Conservation (phyloP, 2,797 vertebrate genomes). For the Macropus fuliginosus region DNA sequence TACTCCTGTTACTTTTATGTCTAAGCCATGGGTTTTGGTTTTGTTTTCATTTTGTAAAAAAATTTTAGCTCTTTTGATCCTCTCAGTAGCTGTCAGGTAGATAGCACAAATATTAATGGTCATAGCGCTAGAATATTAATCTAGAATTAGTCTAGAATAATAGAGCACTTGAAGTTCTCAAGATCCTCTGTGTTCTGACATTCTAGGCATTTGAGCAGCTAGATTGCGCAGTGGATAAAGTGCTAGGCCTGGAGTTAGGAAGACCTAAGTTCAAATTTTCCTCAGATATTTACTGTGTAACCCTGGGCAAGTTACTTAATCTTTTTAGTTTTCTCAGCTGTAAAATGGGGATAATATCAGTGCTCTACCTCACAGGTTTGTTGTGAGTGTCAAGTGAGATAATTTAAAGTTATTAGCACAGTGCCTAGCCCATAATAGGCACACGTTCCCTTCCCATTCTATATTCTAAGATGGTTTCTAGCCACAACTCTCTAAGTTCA, state of each 20-base stretch:
- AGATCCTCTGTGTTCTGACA: neutral
- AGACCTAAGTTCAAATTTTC: neutral
- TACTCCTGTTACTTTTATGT: neutral
- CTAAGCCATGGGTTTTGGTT: neutral
- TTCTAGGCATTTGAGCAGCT: neutral
- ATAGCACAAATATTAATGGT: neutral
- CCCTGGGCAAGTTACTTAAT: neutral
- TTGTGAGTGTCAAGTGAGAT: neutral
- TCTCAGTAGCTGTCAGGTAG: neutral
- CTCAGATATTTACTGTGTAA: neutral
- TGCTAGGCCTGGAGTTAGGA: neutral
- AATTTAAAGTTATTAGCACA: neutral
- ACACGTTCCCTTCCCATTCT: neutral
- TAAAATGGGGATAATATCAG: neutral
- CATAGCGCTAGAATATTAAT: neutral
- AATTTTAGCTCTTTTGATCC: neutral
- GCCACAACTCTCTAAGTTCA: neutral
- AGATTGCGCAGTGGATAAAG: neutral
- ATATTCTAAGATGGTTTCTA: neutral
- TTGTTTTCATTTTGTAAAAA: too few relatives aligned
- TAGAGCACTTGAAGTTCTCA: neutral
- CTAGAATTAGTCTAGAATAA: neutral
- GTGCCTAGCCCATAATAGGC: neutral
- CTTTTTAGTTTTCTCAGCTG: neutral
- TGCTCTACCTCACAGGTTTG: neutral